phyloP scores from a whole-genome alignment of 2,113 vertebrate genomes.

The Chaetodon trifascialis region DNA sequence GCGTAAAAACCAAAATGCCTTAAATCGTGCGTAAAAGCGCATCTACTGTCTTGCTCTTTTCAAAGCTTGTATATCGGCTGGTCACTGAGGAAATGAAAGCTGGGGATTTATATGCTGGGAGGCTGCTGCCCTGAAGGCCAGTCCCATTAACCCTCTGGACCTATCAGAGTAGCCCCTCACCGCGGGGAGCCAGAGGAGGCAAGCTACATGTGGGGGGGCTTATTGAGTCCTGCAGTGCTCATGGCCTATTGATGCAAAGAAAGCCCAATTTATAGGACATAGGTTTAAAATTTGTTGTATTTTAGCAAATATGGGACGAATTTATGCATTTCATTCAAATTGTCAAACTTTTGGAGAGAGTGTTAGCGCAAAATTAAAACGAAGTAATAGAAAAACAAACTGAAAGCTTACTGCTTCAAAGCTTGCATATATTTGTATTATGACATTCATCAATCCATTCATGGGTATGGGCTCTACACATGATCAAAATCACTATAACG shows the following conservation, averaged over 20 bases:
- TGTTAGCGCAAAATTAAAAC: neutral
- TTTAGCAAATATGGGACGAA: neutral
- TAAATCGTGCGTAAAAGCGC: slow-evolving; percentile 67
- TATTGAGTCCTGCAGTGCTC: slow-evolving; percentile 23
- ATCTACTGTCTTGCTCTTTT: neutral
- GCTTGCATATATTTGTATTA: neutral
- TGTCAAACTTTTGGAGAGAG: neutral
- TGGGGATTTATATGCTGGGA: slow-evolving; percentile 78
- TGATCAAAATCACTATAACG: neutral
- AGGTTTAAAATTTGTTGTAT: neutral
- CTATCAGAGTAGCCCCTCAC: slow-evolving; percentile 81
- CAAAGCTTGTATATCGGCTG: neutral
- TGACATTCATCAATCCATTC: neutral
- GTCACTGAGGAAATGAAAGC: slow-evolving; percentile 39
- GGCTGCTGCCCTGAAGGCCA: slow-evolving; percentile 65
- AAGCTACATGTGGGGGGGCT: slow-evolving; percentile 58
- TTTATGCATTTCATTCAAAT: neutral
- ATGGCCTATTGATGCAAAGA: slow-evolving; percentile 31
- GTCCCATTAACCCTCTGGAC: slow-evolving; percentile 76
- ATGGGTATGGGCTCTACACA: neutral
- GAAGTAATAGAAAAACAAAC: neutral
- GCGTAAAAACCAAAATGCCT: slow-evolving; percentile 61
- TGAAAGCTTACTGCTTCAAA: neutral
- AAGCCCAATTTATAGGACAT: neutral
- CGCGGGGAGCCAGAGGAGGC: slow-evolving; percentile 59